Percentiles rank a stretch among this genome's conserved stretches.
Evolutionary conservation across 2,888 invertebrate genomes (phyloP).

Genomic region (Hypolimnas misippus): DNA sequence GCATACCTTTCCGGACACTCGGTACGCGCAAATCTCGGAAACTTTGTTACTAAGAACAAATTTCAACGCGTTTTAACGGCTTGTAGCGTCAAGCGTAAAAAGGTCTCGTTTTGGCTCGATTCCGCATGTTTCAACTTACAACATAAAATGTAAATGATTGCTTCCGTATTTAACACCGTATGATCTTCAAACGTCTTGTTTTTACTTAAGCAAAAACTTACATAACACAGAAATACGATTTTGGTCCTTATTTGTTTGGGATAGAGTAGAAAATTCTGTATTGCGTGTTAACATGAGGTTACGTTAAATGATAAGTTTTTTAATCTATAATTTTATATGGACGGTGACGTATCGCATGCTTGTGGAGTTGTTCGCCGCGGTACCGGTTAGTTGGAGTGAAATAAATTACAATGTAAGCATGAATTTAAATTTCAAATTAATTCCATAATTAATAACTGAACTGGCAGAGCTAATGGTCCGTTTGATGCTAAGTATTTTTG

Average conservation of each 20-base stretch:
- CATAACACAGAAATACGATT: too few relatives aligned
- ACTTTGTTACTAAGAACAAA: constrained; percentile 59
- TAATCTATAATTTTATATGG: constrained; percentile 3
- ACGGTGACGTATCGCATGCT: neutral
- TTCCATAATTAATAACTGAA: neutral
- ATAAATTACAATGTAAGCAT: constrained; percentile 6
- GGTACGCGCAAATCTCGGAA: constrained; percentile 53
- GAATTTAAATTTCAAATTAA: neutral
- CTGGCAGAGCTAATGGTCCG: neutral
- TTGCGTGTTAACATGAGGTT: neutral
- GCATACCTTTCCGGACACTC: constrained; percentile 59
- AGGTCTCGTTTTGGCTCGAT: constrained; percentile 34
- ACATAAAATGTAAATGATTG: constrained; percentile 20
- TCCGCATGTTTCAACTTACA: constrained; percentile 37
- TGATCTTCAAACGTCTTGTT: neutral
- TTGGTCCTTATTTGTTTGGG: neutral
- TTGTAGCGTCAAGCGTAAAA: constrained; percentile 35
- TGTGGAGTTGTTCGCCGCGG: neutral
- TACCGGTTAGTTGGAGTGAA: neutral
- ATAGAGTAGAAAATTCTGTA: neutral
- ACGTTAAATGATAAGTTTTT: constrained; percentile 7
- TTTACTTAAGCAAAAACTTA: constrained; percentile 9
- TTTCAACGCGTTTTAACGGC: constrained; percentile 45
- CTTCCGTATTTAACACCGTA: constrained; percentile 11
- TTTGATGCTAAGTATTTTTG: neutral